Evolutionary conservation across 2,888 invertebrate species (phyloP).

Genomic region (Sinhomidia bicolor): DNA sequence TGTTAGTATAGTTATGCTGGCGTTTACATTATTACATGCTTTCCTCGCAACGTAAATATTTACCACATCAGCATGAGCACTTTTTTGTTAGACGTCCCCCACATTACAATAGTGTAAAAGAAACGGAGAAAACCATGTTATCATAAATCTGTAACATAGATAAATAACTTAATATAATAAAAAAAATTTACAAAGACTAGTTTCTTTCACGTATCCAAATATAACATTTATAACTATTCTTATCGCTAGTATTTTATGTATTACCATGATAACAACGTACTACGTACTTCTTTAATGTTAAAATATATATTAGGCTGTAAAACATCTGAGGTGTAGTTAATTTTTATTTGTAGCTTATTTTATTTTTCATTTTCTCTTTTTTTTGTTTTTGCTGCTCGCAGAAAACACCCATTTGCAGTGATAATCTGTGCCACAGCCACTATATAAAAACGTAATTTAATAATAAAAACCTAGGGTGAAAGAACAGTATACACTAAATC

Average conservation of each 20-base stretch:
- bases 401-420: conserved; percentile 48
- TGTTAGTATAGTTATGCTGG: too few species aligned
- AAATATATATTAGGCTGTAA: too few species aligned
- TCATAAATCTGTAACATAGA: neutral
- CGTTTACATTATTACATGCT: neutral
- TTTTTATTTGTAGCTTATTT: conserved; percentile 53
- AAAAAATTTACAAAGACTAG: conserved; percentile 23
- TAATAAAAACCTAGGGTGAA: conserved; percentile 49
- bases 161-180: neutral
- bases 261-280: neutral
- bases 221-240: conserved; percentile 7
- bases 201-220: neutral
- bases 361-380: conserved; percentile 58
- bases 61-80: too few species aligned
- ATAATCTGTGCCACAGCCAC: conserved; percentile 67
- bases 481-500: conserved; percentile 34
- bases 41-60: conserved; percentile 29
- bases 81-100: neutral
- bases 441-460: conserved; percentile 52
- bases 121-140: conserved; percentile 25
- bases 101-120: neutral
- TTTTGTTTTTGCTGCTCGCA: conserved; percentile 54
- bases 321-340: conserved; percentile 48
- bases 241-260: conserved; percentile 27
- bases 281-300: conserved; percentile 14